phyloP scores from a whole-genome alignment of 2,797 vertebrate genomes.

The Enteromius trimaculatus region DNA sequence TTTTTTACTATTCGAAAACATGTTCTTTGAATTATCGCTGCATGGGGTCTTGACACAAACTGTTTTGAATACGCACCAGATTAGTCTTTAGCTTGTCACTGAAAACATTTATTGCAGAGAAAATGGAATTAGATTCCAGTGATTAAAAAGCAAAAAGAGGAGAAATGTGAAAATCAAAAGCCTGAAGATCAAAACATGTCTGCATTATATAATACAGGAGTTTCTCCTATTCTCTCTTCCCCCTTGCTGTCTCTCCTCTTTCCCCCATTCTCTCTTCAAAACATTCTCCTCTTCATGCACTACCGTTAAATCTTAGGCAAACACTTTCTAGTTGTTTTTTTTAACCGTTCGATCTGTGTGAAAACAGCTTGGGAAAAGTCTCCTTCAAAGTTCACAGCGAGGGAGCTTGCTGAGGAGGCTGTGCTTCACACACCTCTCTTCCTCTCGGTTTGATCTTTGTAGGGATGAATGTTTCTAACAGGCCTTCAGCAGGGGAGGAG shows the following conservation, averaged over 20 bases:
- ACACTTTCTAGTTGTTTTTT: constrained; percentile 67
- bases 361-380: constrained; percentile 72
- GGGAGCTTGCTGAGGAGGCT: constrained; percentile 73
- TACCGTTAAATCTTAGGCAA: constrained; percentile 45
- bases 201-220: constrained; percentile 43
- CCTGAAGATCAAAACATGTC: constrained; percentile 56
- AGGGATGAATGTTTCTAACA: constrained; percentile 68
- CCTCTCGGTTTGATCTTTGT: constrained; percentile 75
- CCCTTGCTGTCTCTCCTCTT: not conserved
- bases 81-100: constrained; percentile 19
- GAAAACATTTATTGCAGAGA: constrained; percentile 16
- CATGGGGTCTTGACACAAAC: not conserved
- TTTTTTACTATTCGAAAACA: constrained; percentile 34
- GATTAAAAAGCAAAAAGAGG: constrained; percentile 13
- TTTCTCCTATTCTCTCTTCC: constrained; percentile 53
- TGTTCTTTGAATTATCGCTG: constrained; percentile 32
- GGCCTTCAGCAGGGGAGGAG: constrained; percentile 25
- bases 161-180: constrained; percentile 57
- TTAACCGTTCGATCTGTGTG: constrained; percentile 59
- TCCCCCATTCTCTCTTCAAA: constrained; percentile 7
- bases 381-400: constrained; percentile 77
- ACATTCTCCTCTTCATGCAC: constrained; percentile 38
- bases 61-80: constrained; percentile 33
- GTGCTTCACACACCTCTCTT: constrained; percentile 66
- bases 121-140: not conserved